Evolutionary conservation across 2,113 vertebrate species (phyloP), one percentile per base, ranked within the genome.

Genomic region (Chauna torquata): DNA sequence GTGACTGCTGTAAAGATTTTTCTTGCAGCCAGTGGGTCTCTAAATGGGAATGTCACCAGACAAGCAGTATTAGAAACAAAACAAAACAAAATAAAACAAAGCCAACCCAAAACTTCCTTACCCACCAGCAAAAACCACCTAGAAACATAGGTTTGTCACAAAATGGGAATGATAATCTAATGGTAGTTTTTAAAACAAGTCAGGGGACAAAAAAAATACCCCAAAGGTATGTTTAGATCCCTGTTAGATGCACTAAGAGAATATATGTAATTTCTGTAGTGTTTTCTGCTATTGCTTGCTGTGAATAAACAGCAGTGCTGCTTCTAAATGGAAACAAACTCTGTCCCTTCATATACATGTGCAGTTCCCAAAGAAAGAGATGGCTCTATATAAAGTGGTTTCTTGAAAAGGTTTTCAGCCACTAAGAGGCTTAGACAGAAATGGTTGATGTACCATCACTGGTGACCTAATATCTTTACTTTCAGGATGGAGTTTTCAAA

Each of bases 321-420:
- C 69, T 78, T 92, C 79, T 91, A 94, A 86, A 95, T 94, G 65
- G 77, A 38, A 77, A 58, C 49, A 94, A 83, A 52, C 36, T 88
- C 52, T 68, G 30, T 91, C 55, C 42, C 55, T 91, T 86, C 80
- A 69, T 78, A 76, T 61, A 69, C 86, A 69, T 24, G 40, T 71
- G 30, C 47, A 61, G n/a, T 75, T 93, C 44, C 69, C 49, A 44
- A 59, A 84, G 62, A 93, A 92, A 82, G 61, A 1, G 3, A 61
- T 82, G 36, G 22, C 24, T 83, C 11, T 88, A 2, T 74, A 52
- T 64, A 82, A 94, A 83, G 69, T 72, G 68, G n/a, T 91, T 83
- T 79, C 47, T 81, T 93, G 83, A 52, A 88, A 92, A 88, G 38
- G 12, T 86, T 95, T 95, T 77, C 64, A 54, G 49, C 47, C 74